A percentile compares a stretch with the other conserved stretches of the same genome.
Conservation (phyloP, 2,113 vertebrate genomes). For the Nannobrachium achirus region DNA sequence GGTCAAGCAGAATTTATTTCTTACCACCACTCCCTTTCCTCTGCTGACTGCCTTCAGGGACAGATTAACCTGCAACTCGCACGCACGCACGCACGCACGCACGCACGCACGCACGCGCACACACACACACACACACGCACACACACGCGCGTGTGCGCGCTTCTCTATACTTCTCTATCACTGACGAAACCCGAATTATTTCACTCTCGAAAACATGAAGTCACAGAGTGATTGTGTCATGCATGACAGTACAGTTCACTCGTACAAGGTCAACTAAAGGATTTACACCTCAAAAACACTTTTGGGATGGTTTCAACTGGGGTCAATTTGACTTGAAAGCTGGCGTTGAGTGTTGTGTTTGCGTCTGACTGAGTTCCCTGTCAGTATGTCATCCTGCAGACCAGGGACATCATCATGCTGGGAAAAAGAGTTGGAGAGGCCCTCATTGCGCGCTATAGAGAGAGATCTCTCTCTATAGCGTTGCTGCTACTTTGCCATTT, state of each 20-base stretch:
- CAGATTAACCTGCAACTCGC: slow-evolving; percentile 38
- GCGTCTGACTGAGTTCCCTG: not conserved
- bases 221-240: not conserved
- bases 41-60: slow-evolving; percentile 37
- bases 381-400: not conserved
- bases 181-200: no score
- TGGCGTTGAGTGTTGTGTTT: not conserved
- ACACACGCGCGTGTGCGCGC: not conserved
- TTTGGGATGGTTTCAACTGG: no score
- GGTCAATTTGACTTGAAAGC: no score
- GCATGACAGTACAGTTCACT: no score
- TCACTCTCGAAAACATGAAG: not conserved
- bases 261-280: no score
- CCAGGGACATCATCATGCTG: no score
- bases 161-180: no score
- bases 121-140: slow-evolving; percentile 1
- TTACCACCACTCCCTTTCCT: slow-evolving; percentile 43
- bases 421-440: no score
- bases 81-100: slow-evolving; percentile 14
- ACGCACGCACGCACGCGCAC: not conserved
- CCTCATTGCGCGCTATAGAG: no score
- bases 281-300: no score
- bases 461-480: no score
- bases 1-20: slow-evolving; percentile 3
- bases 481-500: no score